Conservation (phyloP, 2,113 vertebrate genomes). For the Struthidea cinerea region DNA sequence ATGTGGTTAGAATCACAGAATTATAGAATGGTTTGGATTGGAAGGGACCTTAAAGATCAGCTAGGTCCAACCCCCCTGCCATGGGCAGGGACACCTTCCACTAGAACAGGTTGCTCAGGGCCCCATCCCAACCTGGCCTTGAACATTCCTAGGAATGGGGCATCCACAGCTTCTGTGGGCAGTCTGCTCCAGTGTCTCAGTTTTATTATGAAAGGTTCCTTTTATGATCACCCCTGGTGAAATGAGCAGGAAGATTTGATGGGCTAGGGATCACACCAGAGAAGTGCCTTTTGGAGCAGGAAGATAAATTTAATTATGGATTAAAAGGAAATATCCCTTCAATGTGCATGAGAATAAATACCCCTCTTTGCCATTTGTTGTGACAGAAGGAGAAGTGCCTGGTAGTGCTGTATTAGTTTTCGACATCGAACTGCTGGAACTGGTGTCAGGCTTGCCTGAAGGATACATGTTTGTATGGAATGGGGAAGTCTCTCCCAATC, state of each 20-base stretch:
- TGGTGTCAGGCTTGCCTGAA: slow-evolving; percentile 92
- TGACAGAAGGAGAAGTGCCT: slow-evolving; percentile 88
- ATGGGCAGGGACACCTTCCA: not conserved
- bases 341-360: not conserved
- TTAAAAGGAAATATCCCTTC: not conserved
- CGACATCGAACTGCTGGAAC: slow-evolving; percentile 85
- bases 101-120: not conserved
- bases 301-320: not conserved
- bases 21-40: not conserved
- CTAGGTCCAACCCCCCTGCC: not conserved
- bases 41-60: not conserved
- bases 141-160: not conserved
- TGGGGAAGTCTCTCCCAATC: slow-evolving; percentile 83
- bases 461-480: slow-evolving; percentile 99
- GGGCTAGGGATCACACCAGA: not conserved
- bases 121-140: not conserved
- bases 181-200: not conserved
- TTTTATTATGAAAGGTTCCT: not conserved
- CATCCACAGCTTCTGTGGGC: not conserved
- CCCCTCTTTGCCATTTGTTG: not conserved
- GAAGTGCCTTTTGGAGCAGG: not conserved
- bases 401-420: slow-evolving; percentile 94
- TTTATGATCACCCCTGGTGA: not conserved
- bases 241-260: not conserved
- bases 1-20: not conserved